Evolutionary conservation across 2,888 invertebrate species (phyloP), one percentile per base, ranked within the genome.

Genomic region (Apamea monoglypha): DNA sequence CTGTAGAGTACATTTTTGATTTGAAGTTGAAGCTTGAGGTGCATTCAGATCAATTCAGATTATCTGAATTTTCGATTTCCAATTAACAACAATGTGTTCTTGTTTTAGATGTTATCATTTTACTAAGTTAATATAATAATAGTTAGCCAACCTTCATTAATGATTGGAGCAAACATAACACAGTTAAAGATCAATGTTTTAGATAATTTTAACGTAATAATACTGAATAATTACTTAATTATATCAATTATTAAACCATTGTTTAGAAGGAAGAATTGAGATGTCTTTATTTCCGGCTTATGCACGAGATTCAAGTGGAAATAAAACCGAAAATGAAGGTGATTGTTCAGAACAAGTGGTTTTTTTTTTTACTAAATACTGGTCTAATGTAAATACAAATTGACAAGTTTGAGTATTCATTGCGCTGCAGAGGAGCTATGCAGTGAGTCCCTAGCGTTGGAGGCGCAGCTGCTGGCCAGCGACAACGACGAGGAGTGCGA

Each of bases 281-380:
- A 82, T 82, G 94, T 92, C 94, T 40, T 88, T 94, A 59, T 94
- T 94, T 86, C 94, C 94, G 47, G 94, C 94, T 6, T 94, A 94
- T 76, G 89, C 89, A 29, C 53, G 82, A 32, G 86, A 89, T 56
- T 82, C 78, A n/a, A 76, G 72, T 36, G 85, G 83, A n/a, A 69
- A 67, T 56, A 61, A 67, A 81, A 86, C 69, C 72, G 78, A 83
- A 81, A 71, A 89, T 91, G 84, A 84, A 74, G 89, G 89, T 90
- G 82, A 67, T 63, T 68, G 18, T 40, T 29, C 29, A 21, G 29
- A 40, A 61, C 2, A 21, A 63, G 14, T 36, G 8, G 1, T 32
- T 29, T 36, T 56, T 56, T 25, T 25, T 59, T 56, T 47, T 56
- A 56, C 7, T 6, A 32, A 61, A 36, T 56, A 40, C 21, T 53